Evolutionary conservation across 2,113 vertebrate species (phyloP).

Genomic region (Salvelinus sp.): DNA sequence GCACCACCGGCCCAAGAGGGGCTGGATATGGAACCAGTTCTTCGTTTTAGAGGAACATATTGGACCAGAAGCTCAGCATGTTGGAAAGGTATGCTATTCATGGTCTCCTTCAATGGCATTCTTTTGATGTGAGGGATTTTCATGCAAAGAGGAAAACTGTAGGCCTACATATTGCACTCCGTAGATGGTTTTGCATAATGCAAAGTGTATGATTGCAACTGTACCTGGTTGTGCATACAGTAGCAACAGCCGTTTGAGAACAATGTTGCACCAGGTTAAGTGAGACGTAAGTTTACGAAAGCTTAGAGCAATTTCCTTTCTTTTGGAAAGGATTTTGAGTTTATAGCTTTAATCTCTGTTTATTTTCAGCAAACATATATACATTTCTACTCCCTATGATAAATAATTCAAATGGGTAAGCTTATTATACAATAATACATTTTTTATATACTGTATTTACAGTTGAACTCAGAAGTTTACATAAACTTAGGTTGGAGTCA

Average conservation of each 20-base stretch:
- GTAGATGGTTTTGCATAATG: neutral
- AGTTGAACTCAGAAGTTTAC: too few relatives aligned
- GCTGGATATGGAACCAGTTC: slow-evolving; percentile 99
- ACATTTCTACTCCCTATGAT: too few relatives aligned
- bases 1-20: slow-evolving; percentile 95
- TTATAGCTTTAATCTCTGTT: too few relatives aligned
- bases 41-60: slow-evolving; percentile 99
- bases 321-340: too few relatives aligned
- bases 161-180: neutral
- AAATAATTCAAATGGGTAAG: too few relatives aligned
- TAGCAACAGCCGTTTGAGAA: neutral
- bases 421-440: too few relatives aligned
- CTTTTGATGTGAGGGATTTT: neutral
- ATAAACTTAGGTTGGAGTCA: too few relatives aligned
- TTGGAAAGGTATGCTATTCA: slow-evolving; percentile 83
- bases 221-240: neutral
- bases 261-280: neutral
- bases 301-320: too few relatives aligned
- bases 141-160: neutral
- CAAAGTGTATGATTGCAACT: neutral
- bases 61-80: slow-evolving; percentile 94
- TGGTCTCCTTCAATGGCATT: neutral
- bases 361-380: too few relatives aligned
- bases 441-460: too few relatives aligned
- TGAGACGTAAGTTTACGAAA: neutral